Evolutionary conservation across 1,140 invertebrate genomes (phyloP).

Genomic region (Drosophila ohnishii): DNA sequence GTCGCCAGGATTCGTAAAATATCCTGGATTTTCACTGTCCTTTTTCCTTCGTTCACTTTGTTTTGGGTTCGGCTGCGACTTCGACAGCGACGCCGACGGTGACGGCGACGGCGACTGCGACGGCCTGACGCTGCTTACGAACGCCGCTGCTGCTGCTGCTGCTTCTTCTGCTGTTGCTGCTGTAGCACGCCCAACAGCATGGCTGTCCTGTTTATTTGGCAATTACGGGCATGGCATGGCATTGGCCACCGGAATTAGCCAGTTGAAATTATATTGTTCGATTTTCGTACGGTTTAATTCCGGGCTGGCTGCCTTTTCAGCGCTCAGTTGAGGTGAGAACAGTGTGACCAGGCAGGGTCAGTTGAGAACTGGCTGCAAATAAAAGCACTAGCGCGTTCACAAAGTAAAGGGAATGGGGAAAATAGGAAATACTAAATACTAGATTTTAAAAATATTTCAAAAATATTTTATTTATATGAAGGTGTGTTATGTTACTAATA

Average conservation of each 20-base stretch:
- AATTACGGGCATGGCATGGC: slow-evolving; percentile 18
- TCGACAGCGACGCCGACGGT: not conserved
- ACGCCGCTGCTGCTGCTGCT: slow-evolving; percentile 6
- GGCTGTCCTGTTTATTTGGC: slow-evolving; percentile 7
- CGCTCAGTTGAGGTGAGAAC: slow-evolving; percentile 11
- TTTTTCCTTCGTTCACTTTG: slow-evolving; percentile 9
- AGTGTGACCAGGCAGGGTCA: slow-evolving; percentile 15
- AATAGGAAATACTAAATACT: not conserved
- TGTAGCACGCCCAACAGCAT: slow-evolving; percentile 20
- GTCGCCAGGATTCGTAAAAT: slow-evolving; percentile 10
- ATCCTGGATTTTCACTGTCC: slow-evolving; percentile 24
- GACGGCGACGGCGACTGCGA: slow-evolving; percentile 2
- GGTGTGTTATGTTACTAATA: too few relatives aligned
- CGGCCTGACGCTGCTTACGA: slow-evolving; percentile 14
- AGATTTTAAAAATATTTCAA: not conserved
- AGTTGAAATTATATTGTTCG: not conserved
- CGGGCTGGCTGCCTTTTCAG: slow-evolving; percentile 7
- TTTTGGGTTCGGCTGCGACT: slow-evolving; percentile 16
- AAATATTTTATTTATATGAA: too few relatives aligned
- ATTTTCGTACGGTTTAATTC: slow-evolving; percentile 15
- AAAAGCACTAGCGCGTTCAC: not conserved
- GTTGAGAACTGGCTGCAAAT: too few relatives aligned
- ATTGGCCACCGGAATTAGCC: slow-evolving; percentile 4
- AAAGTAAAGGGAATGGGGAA: not conserved
- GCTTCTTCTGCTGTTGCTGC: slow-evolving; percentile 4